A percentile compares a stretch with the other conserved stretches of the same genome.
Conservation (phyloP, 2,888 invertebrate genomes). For the Parapristionchus giblindavisi region DNA sequence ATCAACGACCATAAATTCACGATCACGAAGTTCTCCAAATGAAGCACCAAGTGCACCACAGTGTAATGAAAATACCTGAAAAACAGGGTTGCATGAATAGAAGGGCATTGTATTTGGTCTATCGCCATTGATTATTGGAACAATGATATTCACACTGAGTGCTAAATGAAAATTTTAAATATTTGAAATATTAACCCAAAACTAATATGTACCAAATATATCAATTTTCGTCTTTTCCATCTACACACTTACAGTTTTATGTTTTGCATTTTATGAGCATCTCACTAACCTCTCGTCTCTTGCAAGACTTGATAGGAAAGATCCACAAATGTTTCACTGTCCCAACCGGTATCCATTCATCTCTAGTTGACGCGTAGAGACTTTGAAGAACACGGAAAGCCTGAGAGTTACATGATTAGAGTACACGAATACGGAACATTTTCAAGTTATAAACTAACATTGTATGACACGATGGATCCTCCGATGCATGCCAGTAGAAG, state of each 20-base stretch:
- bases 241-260: too few species aligned
- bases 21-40: constrained; percentile 49
- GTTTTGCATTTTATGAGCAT: neutral
- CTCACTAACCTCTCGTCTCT: constrained; percentile 53
- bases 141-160: too few species aligned
- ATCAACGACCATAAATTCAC: constrained; percentile 57
- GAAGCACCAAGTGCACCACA: constrained; percentile 55
- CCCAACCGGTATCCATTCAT: constrained; percentile 53
- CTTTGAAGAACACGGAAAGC: neutral
- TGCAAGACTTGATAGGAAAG: constrained; percentile 60
- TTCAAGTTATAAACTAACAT: too few species aligned
- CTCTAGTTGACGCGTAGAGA: neutral
- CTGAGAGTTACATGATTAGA: neutral
- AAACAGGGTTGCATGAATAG: constrained; percentile 18
- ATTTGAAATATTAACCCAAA: too few species aligned
- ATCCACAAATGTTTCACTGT: constrained; percentile 50
- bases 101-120: too few species aligned
- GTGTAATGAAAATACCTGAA: constrained; percentile 54
- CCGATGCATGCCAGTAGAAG: neutral
- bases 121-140: too few species aligned
- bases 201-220: too few species aligned
- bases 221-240: too few species aligned
- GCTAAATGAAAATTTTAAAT: constrained; percentile 7
- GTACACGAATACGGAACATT: neutral
- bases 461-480: neutral